phyloP scores from a whole-genome alignment of 30 jellyfish, hydroid and myxozoan genomes.

The Pelagia noctiluca region DNA sequence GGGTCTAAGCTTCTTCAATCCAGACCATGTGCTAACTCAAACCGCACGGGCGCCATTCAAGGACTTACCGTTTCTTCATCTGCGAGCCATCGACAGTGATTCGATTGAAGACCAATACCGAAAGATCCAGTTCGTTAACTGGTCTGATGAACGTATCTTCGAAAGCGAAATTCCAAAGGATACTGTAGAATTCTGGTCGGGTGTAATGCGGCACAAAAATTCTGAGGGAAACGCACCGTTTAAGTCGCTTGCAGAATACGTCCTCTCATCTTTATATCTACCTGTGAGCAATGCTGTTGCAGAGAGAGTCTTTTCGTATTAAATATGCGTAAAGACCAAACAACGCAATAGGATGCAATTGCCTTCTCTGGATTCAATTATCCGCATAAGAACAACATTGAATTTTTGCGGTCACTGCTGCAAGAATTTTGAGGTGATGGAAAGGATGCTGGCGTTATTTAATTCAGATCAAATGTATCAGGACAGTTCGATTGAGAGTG shows the following conservation, averaged over 20 bases:
- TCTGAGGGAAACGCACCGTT: conserved; percentile 16
- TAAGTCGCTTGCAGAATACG: too few relatives aligned
- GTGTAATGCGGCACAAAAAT: not conserved
- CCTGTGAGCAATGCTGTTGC: conserved; percentile 24
- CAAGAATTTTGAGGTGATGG: too few relatives aligned
- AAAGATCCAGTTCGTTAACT: not conserved
- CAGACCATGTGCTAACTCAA: too few relatives aligned
- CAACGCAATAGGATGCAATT: conserved; percentile 17
- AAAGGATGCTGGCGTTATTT: too few relatives aligned
- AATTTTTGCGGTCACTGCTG: too few relatives aligned
- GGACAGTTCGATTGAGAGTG: too few relatives aligned
- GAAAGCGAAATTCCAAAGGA: conserved; percentile 9
- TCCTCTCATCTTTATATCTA: not conserved
- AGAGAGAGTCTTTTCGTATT: not conserved
- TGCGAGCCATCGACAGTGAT: too few relatives aligned
- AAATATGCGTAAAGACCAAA: conserved; percentile 7
- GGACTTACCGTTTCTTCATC: not conserved
- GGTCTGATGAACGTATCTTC: not conserved
- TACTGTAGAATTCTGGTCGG: conserved; percentile 23
- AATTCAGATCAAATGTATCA: too few relatives aligned
- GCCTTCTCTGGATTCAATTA: not conserved
- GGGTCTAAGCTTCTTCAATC: too few relatives aligned
- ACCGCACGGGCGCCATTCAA: too few relatives aligned
- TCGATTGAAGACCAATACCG: too few relatives aligned
- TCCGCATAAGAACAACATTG: conserved; percentile 8